Evolutionary conservation across 2,113 vertebrate species (phyloP), one percentile per base, ranked within the genome.

Genomic region (Bolborhynchus lineola): DNA sequence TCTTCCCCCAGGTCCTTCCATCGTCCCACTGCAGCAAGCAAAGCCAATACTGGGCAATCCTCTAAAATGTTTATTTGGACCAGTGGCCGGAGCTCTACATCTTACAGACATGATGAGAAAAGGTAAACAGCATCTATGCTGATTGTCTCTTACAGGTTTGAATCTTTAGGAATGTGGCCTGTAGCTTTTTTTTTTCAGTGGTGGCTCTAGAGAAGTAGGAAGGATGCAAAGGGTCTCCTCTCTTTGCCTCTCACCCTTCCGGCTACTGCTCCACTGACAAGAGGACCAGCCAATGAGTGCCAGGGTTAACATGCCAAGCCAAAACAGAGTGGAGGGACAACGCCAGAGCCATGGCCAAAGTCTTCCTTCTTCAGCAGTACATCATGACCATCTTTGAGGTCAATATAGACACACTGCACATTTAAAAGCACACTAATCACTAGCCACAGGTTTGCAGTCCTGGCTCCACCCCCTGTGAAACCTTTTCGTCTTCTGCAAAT

Each of bases 51-150:
- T 86, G 97, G 96, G 96, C 88, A 97, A 95, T 96, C 97, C 80
- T 97, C 98, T 98, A 99, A 98, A 97, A 99, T 99, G 99, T 99
- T 99, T 98, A 99, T 99, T 97, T 98, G 99, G 98, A 99, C 99
- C 92, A 99, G 98, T 90, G 98, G 98, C 96, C 98, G 99, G 95
- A 98, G 98, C 96, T 97, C 93, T 94, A 97, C 98, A 93, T 97
- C 98, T 91, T 96, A 98, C 96, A 98, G 98, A 86, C 98, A 98
- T 9, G 98, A 98, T 95, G 98, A 99, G 93, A 99, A 98, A 97
- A 99, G 99, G 99, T 99, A 98, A 97, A 95, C 10, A 5, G 33
- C 77, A 57, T 55, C 20, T 26, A 18, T 28, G 21, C 37, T 55
- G 75, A 63, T 33, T 82, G 65, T 94, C 68, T 86, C 57, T 33